A percentile compares a stretch with the other conserved stretches of the same genome.
phyloP scores from a whole-genome alignment of 2,797 vertebrate genomes.

The Poeciliopsis infans region DNA sequence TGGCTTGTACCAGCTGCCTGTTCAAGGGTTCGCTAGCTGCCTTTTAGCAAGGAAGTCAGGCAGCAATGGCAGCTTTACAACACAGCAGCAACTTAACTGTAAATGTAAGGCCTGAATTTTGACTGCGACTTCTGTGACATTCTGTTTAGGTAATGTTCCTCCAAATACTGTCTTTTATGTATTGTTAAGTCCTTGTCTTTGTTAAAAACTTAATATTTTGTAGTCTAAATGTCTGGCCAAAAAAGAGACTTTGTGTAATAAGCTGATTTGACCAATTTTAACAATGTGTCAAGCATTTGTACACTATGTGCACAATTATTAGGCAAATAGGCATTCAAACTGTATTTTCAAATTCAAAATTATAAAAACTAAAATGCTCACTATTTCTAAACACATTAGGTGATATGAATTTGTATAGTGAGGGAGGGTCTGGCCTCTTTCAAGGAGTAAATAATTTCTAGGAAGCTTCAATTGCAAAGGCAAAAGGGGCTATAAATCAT shows the following conservation, averaged over 20 bases:
- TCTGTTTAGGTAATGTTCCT: neutral
- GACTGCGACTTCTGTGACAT: slow-evolving; percentile 5
- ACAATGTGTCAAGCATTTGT: neutral
- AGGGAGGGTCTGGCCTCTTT: neutral
- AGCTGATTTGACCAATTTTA: neutral
- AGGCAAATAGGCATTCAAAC: neutral
- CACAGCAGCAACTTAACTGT: neutral
- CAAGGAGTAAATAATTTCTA: neutral
- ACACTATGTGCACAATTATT: neutral
- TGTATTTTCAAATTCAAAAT: neutral
- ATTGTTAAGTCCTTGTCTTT: neutral
- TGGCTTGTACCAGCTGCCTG: slow-evolving; percentile 75
- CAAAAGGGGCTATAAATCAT: neutral
- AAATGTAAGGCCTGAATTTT: slow-evolving; percentile 4
- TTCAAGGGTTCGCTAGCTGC: slow-evolving; percentile 70
- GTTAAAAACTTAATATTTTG: neutral
- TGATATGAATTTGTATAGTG: neutral
- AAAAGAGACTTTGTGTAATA: neutral
- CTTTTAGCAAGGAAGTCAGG: slow-evolving; percentile 73
- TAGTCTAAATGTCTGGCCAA: neutral
- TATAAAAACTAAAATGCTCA: neutral
- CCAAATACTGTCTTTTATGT: neutral
- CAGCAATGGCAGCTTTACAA: slow-evolving; percentile 43
- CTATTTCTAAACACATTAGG: neutral
- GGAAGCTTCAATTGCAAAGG: neutral